A percentile compares a stretch with the other conserved stretches of the same genome.
Evolutionary conservation across 2,113 vertebrate species (phyloP).

Genomic region (Morphnarchus princeps): DNA sequence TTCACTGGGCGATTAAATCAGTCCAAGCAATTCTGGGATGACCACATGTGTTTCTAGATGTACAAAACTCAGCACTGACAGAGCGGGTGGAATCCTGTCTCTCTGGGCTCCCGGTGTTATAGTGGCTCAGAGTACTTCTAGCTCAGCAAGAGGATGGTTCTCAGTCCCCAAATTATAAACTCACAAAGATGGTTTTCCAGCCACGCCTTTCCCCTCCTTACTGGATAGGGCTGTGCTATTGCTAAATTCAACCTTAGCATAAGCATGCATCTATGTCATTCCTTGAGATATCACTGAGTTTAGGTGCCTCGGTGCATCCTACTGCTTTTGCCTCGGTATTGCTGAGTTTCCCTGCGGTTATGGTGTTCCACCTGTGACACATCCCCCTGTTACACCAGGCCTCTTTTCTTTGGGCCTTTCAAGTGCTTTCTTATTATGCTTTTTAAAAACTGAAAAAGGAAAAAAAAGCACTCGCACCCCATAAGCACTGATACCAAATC

Average conservation of each 20-base stretch:
- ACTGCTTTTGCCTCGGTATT: not conserved
- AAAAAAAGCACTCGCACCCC: fast-evolving
- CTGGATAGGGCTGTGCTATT: not conserved
- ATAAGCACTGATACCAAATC: not conserved
- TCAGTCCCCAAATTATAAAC: not conserved
- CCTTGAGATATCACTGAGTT: not conserved
- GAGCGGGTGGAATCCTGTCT: not conserved
- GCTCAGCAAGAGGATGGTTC: not conserved
- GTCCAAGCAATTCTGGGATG: not conserved
- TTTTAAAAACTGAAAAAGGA: not conserved
- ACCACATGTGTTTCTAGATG: not conserved
- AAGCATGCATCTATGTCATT: not conserved
- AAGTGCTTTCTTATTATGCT: not conserved
- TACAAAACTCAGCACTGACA: not conserved
- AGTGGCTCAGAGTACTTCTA: not conserved
- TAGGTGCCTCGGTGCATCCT: not conserved
- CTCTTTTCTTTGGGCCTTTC: not conserved
- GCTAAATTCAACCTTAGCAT: not conserved
- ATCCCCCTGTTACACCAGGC: not conserved
- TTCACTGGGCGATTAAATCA: not conserved
- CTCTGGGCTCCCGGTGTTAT: not conserved
- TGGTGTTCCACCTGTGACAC: not conserved
- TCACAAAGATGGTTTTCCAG: not conserved
- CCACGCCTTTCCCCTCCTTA: not conserved
- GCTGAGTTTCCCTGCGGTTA: not conserved